Percentiles rank a stretch among this genome's conserved stretches.
Evolutionary conservation across 2,888 invertebrate genomes (phyloP).

Genomic region (Odontocerum albicorne): DNA sequence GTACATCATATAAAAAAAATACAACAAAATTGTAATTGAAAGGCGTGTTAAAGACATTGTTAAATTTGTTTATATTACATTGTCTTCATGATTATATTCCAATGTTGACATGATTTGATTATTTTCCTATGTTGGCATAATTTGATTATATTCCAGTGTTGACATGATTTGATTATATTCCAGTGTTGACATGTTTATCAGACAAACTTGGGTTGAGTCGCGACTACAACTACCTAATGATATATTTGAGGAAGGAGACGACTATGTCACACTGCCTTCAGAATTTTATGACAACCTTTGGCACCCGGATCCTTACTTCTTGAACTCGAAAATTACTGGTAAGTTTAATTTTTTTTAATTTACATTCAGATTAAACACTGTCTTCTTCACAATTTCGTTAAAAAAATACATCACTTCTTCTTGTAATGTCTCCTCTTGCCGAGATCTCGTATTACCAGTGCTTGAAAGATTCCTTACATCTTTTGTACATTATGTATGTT

Average conservation of each 20-base stretch:
- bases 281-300: conserved; percentile 84
- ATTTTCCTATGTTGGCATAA: too few relatives aligned
- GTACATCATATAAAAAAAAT: too few relatives aligned
- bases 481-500: too few relatives aligned
- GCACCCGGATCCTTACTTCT: conserved; percentile 85
- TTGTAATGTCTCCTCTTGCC: background rate
- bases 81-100: too few relatives aligned
- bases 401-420: background rate
- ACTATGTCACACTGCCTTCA: conserved; percentile 76
- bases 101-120: too few relatives aligned
- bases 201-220: conserved; percentile 81
- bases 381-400: background rate
- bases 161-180: conserved; percentile 26
- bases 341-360: conserved; percentile 28
- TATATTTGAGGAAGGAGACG: conserved; percentile 79
- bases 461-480: too few relatives aligned
- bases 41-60: too few relatives aligned
- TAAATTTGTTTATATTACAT: too few relatives aligned
- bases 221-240: conserved; percentile 73
- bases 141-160: conserved; percentile 43
- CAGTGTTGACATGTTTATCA: conserved; percentile 84
- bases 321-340: conserved; percentile 86
- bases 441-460: background rate
- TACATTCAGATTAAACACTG: background rate
- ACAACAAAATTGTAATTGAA: too few relatives aligned